A percentile compares a stretch with the other conserved stretches of the same genome.
Conservation (phyloP, 2,113 vertebrate genomes). For the Lethenteron camtschaticum region DNA sequence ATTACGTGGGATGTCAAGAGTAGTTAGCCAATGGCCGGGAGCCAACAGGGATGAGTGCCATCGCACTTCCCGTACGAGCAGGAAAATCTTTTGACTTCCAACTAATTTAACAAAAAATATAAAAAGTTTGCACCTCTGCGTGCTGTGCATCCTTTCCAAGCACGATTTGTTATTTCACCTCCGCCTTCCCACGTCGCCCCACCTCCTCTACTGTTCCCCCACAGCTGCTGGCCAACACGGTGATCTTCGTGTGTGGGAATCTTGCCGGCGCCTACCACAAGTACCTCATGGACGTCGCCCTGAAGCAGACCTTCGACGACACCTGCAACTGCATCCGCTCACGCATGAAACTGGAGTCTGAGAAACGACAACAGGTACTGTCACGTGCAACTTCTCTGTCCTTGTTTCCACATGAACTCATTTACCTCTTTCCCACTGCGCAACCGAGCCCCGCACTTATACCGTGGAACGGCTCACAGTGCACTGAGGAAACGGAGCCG, state of each 20-base stretch:
- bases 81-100: too few relatives aligned
- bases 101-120: too few relatives aligned
- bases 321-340: constrained; percentile 95
- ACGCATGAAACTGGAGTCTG: constrained; percentile 87
- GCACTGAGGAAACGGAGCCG: too few relatives aligned
- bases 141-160: too few relatives aligned
- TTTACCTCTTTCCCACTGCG: not conserved
- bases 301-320: constrained; percentile 83
- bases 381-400: not conserved
- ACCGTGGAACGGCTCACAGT: too few relatives aligned
- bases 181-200: too few relatives aligned
- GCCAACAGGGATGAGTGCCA: too few relatives aligned
- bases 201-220: constrained; percentile 1
- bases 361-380: constrained; percentile 80
- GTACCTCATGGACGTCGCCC: constrained; percentile 74
- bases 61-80: too few relatives aligned
- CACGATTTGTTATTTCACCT: too few relatives aligned
- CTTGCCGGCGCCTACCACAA: constrained; percentile 88
- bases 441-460: not conserved
- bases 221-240: constrained; percentile 76
- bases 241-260: constrained; percentile 89
- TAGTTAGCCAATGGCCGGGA: too few relatives aligned
- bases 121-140: too few relatives aligned
- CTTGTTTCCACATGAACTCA: constrained; percentile 2
- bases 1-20: too few relatives aligned